These are phyloP conservation scores for Acanthosepion pharaonis DNA, from an alignment of 2,888 invertebrate species.

Conservation along the genomic window DNA sequence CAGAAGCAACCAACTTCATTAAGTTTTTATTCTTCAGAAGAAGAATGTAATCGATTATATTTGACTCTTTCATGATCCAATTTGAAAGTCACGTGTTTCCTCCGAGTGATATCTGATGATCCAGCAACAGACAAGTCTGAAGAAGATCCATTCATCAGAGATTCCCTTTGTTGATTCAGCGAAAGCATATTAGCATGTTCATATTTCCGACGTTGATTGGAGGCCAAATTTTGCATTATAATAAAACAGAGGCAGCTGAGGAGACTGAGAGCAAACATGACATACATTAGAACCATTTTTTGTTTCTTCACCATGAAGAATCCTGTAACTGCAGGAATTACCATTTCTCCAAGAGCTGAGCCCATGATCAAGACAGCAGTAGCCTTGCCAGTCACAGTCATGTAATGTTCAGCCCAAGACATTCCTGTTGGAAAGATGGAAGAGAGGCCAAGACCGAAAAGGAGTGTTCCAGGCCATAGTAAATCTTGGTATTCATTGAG, in stretches of 20 bases:
- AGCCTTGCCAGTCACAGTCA: slow-evolving; percentile 75
- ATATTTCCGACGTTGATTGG: slow-evolving; percentile 52
- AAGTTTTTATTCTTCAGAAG: neutral
- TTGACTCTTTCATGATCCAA: slow-evolving; percentile 47
- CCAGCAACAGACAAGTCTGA: neutral
- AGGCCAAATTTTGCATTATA: slow-evolving; percentile 71
- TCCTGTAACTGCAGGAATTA: slow-evolving; percentile 73
- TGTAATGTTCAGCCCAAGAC: slow-evolving; percentile 75
- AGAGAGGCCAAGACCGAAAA: slow-evolving; percentile 75
- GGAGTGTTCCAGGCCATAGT: slow-evolving; percentile 74
- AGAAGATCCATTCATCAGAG: slow-evolving; percentile 36
- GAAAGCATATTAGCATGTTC: neutral
- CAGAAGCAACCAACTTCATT: neutral
- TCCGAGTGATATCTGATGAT: neutral
- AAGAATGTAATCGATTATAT: slow-evolving; percentile 38
- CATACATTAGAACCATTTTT: slow-evolving; percentile 73
- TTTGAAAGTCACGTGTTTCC: slow-evolving; percentile 45
- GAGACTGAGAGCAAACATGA: slow-evolving; percentile 66
- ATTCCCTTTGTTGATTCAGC: neutral
- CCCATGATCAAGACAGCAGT: slow-evolving; percentile 75
- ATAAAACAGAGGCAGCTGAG: slow-evolving; percentile 67
- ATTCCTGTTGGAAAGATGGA: slow-evolving; percentile 76
- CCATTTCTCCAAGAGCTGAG: slow-evolving; percentile 75
- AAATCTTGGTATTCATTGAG: slow-evolving; percentile 63
- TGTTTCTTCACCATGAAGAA: slow-evolving; percentile 69